These are phyloP conservation scores for Phengaris alcon DNA, from an alignment of 2,888 invertebrate genomes.

Conservation along the genomic window DNA sequence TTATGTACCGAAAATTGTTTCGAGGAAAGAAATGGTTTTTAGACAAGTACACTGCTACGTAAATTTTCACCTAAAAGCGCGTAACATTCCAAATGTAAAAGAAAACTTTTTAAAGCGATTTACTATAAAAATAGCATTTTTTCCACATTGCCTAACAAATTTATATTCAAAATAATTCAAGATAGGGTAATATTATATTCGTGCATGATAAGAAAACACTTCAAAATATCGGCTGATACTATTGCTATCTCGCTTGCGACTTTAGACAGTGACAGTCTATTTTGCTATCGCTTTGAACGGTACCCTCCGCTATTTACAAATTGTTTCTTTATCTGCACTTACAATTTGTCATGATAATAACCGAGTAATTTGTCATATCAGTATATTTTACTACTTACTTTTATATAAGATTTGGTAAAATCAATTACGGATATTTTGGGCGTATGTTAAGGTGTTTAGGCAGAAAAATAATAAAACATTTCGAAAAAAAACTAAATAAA, in stretches of 20 bases:
- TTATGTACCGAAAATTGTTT: neutral
- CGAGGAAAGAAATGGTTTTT: no score
- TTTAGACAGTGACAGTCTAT: neutral
- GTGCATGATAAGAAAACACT: neutral
- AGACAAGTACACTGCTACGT: neutral
- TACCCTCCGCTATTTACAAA: no score
- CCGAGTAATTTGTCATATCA: neutral
- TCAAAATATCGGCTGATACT: neutral
- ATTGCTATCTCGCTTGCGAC: neutral
- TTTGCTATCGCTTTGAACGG: neutral
- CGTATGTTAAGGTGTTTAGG: no score
- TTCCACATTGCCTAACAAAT: neutral
- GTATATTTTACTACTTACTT: conserved; percentile 22
- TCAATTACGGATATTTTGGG: no score
- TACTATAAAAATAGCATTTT: conserved; percentile 6
- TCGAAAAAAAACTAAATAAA: no score
- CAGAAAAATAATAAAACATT: no score
- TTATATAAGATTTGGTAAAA: conserved; percentile 5
- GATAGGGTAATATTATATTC: neutral
- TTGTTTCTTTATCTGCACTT: neutral
- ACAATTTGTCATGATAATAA: conserved; percentile 20
- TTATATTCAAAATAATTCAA: neutral
- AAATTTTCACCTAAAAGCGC: conserved; percentile 8
- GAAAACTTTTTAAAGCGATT: neutral
- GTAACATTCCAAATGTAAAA: conserved; percentile 24